A percentile compares a stretch with the other conserved stretches of the same genome.
These are phyloP conservation scores for Steromphala cineraria DNA, from an alignment of 2,888 invertebrate species.

Conservation along the genomic window DNA sequence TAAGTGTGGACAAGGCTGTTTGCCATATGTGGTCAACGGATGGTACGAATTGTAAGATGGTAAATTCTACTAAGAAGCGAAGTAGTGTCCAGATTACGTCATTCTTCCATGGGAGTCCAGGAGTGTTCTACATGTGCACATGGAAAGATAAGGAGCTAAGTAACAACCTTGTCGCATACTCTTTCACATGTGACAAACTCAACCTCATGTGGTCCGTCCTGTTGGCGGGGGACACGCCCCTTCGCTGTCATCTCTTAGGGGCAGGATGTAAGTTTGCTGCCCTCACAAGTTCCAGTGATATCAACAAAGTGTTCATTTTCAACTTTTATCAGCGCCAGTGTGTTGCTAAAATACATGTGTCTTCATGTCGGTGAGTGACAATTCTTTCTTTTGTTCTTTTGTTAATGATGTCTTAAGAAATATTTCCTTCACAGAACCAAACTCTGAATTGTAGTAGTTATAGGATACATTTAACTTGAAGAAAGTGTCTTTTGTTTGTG, in stretches of 20 bases:
- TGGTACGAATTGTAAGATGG: conserved; percentile 26
- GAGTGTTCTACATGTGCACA: conserved; percentile 20
- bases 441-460: no score
- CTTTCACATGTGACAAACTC: neutral
- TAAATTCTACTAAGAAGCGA: neutral
- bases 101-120: neutral
- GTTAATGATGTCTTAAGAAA: no score
- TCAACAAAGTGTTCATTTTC: conserved; percentile 29
- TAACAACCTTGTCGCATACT: neutral
- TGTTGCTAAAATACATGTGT: conserved; percentile 27
- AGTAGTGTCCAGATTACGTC: conserved; percentile 15
- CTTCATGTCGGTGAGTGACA: conserved; percentile 30
- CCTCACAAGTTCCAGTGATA: conserved; percentile 24
- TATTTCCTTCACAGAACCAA: no score
- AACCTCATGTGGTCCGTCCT: neutral
- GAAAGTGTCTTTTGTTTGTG: no score
- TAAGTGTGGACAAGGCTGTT: conserved; percentile 32
- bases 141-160: conserved; percentile 22
- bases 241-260: conserved; percentile 27
- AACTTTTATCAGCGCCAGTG: conserved; percentile 28
- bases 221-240: neutral
- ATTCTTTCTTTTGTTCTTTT: no score
- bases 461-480: no score
- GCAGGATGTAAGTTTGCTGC: conserved; percentile 38
- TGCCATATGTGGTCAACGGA: conserved; percentile 48